A percentile compares a stretch with the other conserved stretches of the same genome.
These are phyloP conservation scores for Thermophis baileyi DNA, from an alignment of 2,113 vertebrate genomes.

Conservation along the genomic window DNA sequence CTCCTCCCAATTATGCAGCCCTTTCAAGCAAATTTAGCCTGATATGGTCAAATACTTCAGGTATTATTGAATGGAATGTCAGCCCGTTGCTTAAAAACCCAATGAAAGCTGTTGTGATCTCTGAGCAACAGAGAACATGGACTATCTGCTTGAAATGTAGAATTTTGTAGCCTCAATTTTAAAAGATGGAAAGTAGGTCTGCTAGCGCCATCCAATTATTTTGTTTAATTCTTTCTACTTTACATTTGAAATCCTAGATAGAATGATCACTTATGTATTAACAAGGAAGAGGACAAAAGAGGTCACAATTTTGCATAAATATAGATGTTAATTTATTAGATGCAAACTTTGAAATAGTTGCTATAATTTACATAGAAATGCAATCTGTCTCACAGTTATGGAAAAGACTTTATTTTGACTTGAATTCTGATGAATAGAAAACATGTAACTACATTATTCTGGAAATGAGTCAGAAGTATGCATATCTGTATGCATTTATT, in stretches of 20 bases:
- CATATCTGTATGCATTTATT: neutral
- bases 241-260: constrained; percentile 46
- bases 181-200: constrained; percentile 54
- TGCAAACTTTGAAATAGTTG: neutral
- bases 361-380: neutral
- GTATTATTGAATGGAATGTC: constrained; percentile 62
- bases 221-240: constrained; percentile 59
- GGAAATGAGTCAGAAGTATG: neutral
- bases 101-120: constrained; percentile 60
- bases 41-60: constrained; percentile 65
- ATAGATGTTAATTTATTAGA: neutral
- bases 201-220: constrained; percentile 54
- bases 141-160: constrained; percentile 61
- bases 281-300: neutral
- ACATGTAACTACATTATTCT: neutral
- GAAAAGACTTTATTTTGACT: neutral
- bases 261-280: neutral
- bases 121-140: constrained; percentile 55
- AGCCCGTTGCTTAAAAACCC: constrained; percentile 58
- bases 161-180: constrained; percentile 57
- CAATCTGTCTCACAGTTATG: neutral
- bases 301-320: neutral
- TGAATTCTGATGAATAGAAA: neutral
- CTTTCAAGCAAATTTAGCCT: constrained; percentile 50
- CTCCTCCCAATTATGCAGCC: constrained; percentile 33